Evolutionary conservation across 2,888 invertebrate species (phyloP), one percentile per base, ranked within the genome.

Genomic region (Sphaeridia pumilis): DNA sequence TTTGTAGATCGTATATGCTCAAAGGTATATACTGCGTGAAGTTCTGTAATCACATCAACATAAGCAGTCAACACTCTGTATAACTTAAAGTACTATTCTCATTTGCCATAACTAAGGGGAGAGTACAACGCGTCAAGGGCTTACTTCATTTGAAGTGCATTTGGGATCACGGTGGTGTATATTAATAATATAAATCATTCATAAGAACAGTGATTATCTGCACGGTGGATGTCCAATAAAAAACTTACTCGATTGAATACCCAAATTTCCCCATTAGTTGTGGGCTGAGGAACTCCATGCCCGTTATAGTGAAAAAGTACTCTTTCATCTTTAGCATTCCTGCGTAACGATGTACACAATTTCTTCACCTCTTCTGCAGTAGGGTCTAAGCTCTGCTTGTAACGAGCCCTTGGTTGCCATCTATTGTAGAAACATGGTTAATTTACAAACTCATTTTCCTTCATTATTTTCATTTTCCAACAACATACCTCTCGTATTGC

Each of bases 241-340:
- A 31, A 50, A 47, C 46, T 70, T 70, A 88, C 88, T 74, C 87
- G 82, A 74, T 99, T 98, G 74, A 98, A 98, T 3, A 99, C 95
- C 97, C 97, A 97, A 67, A 97, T 90, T 76, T 99, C 98, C 7
- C 98, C 97, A 74, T 98, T 98, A 20, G 82, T 77, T 10, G 98
- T 98, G 28, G 98, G 98, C 71, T 86, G 87, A 38, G 98, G 98
- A 55, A 99, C 98, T 17, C 98, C 98, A 70, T 98, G 98, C 0
- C 98, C 98, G 72, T 98, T 99, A 72, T 98, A 99, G 73, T 99
- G 98, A 73, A 98, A 98, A 49, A 99, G 74, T 34, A 98, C 94
- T 59, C 98, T 78, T 70, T 98, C 98, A 67, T 97, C 97, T 73
- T 97, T 97, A 3, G 98, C 97, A 73, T 93, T 95, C 63, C 94